Percentiles rank a stretch among this genome's conserved stretches.
Evolutionary conservation across 37 sponge, comb jelly and placozoan genomes (phyloP).

Genomic region (Ianthella basta): DNA sequence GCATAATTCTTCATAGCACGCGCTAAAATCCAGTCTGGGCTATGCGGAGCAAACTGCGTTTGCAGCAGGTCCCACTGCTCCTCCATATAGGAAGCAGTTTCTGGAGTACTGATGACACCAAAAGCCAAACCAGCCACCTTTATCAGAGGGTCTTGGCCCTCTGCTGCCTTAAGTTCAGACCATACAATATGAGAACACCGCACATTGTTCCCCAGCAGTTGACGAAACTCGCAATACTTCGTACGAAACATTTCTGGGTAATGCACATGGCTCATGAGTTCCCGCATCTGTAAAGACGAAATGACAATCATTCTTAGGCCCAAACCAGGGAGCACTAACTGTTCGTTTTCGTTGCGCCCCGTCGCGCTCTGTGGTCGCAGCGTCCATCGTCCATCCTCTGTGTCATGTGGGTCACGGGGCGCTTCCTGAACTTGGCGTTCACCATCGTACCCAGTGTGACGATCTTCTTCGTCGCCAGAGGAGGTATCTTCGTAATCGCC

Average conservation of each 20-base stretch:
- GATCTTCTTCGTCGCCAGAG: too few relatives aligned
- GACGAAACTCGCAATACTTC: neutral
- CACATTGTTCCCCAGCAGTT: neutral
- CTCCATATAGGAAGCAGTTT: neutral
- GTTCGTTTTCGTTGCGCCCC: neutral
- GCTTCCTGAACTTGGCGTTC: too few relatives aligned
- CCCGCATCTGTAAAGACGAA: too few relatives aligned
- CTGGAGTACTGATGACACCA: slow-evolving; percentile 9
- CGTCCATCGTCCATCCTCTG: too few relatives aligned
- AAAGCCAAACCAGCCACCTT: neutral
- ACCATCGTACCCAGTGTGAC: too few relatives aligned
- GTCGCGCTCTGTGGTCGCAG: neutral
- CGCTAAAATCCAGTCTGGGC: neutral
- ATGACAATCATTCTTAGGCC: neutral
- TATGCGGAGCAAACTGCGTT: neutral
- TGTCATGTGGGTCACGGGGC: too few relatives aligned
- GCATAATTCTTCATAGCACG: neutral
- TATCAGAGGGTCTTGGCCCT: neutral
- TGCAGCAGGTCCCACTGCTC: neutral
- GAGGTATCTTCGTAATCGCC: too few relatives aligned
- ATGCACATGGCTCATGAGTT: too few relatives aligned
- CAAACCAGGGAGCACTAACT: neutral
- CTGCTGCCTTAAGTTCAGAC: neutral
- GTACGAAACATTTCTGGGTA: neutral
- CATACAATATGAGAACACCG: neutral